Percentiles rank a stretch among this genome's conserved stretches.
These are phyloP conservation scores for Polypedilum vanderplanki DNA, from an alignment of 1,140 invertebrate genomes.

Conservation along the genomic window DNA sequence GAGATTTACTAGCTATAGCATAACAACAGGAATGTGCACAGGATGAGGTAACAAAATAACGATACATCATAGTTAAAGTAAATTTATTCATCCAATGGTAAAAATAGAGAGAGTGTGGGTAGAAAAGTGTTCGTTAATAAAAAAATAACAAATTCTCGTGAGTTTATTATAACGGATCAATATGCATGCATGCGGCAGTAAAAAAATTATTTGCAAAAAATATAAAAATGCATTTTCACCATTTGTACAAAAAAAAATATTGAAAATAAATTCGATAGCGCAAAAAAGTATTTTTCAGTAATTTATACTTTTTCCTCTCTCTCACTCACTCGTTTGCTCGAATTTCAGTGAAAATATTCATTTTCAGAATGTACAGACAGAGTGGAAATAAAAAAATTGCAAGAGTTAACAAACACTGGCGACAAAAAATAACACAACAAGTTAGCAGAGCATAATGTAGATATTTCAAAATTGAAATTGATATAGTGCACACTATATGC, in stretches of 20 bases:
- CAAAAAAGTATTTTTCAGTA: slow-evolving; percentile 7
- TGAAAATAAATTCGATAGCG: not conserved
- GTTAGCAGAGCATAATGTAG: slow-evolving; percentile 21
- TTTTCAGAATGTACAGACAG: not conserved
- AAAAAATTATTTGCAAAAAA: no score
- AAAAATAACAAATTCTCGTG: not conserved
- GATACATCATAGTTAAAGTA: slow-evolving; percentile 9
- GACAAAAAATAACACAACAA: slow-evolving; percentile 23
- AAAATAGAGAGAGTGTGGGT: not conserved
- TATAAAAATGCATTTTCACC: no score
- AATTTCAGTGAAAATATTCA: not conserved
- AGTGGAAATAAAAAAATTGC: not conserved
- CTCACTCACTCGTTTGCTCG: not conserved
- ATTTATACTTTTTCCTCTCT: not conserved
- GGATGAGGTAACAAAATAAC: not conserved
- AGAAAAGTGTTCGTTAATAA: slow-evolving; percentile 1
- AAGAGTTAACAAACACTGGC: not conserved
- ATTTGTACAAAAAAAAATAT: no score
- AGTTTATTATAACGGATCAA: no score
- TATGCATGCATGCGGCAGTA: no score
- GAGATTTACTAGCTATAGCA: no score
- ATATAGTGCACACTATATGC: not conserved
- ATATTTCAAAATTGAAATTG: slow-evolving; percentile 26
- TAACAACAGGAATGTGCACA: not conserved
- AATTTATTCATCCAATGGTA: not conserved